Evolutionary conservation across 2,888 invertebrate species (phyloP).

Genomic region (Pyrochroa serraticornis): DNA sequence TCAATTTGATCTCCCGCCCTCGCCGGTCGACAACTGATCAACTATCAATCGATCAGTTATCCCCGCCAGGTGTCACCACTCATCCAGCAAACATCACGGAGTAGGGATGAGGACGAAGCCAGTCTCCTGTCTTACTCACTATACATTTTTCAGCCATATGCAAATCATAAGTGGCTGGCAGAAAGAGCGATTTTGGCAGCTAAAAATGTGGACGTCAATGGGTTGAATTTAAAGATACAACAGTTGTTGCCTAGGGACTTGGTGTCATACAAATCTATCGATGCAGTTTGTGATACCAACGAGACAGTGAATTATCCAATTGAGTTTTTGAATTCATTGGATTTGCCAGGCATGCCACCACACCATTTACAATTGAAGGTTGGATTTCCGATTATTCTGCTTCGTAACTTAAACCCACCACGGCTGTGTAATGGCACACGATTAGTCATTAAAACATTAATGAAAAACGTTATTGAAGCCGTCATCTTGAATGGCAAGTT

Average conservation of each 20-base stretch:
- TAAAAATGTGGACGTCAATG: conserved; percentile 44
- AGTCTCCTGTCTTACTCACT: too few relatives aligned
- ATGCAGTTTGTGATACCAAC: conserved; percentile 11
- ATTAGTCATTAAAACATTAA: conserved; percentile 6
- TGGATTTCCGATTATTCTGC: conserved; percentile 21
- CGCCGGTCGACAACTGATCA: too few relatives aligned
- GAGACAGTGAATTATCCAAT: not conserved
- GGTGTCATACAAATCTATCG: conserved; percentile 30
- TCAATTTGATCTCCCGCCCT: too few relatives aligned
- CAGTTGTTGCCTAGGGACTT: conserved; percentile 27
- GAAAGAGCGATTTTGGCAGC: conserved; percentile 48
- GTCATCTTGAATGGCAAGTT: not conserved
- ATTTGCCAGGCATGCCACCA: conserved; percentile 25
- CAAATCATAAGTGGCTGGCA: conserved; percentile 39
- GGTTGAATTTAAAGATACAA: conserved; percentile 25
- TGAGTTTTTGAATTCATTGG: conserved; percentile 23
- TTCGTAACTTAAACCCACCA: conserved; percentile 25
- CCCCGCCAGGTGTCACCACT: too few relatives aligned
- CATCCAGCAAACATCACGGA: too few relatives aligned
- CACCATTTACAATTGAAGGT: conserved; percentile 30
- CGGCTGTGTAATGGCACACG: conserved; percentile 25
- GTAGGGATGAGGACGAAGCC: too few relatives aligned
- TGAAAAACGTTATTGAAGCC: not conserved
- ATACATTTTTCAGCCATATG: too few relatives aligned
- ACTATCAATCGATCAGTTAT: too few relatives aligned